Conservation (phyloP, 2,113 vertebrate species). For the Podocnemis expansa region DNA sequence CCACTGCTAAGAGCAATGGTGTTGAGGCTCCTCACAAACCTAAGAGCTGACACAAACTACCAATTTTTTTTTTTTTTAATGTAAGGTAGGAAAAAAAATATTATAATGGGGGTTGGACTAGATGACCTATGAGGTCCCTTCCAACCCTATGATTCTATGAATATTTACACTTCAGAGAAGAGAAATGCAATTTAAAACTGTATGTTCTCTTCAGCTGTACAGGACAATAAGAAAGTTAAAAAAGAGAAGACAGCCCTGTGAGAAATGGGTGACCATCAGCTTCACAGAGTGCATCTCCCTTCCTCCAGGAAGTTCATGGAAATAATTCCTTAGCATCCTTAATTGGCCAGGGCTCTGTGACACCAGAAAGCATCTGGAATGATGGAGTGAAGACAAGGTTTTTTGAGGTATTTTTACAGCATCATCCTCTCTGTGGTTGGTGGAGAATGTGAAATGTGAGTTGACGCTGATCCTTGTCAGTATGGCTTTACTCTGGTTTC, state of each 20-base stretch:
- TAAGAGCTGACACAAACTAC: neutral
- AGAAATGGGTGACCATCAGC: fast-evolving
- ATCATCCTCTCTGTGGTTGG: neutral
- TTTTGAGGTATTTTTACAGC: neutral
- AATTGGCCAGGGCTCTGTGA: neutral
- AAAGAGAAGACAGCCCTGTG: neutral
- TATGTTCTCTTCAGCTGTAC: neutral
- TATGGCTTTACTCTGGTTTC: neutral
- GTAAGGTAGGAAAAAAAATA: too few relatives aligned
- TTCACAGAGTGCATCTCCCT: neutral
- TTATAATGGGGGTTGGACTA: too few relatives aligned
- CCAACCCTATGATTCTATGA: too few relatives aligned
- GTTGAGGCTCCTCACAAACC: too few relatives aligned
- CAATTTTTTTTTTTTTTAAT: too few relatives aligned
- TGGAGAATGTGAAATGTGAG: neutral
- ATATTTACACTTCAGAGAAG: neutral
- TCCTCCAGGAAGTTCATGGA: neutral
- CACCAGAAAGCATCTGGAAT: neutral
- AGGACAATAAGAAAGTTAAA: neutral
- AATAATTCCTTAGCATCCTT: neutral
- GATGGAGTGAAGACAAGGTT: neutral
- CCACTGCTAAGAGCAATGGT: too few relatives aligned
- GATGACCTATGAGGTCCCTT: too few relatives aligned
- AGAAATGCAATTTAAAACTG: neutral
- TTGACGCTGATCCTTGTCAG: neutral